phyloP scores from a whole-genome alignment of 2,888 invertebrate genomes.

The Drosophila monieri region DNA sequence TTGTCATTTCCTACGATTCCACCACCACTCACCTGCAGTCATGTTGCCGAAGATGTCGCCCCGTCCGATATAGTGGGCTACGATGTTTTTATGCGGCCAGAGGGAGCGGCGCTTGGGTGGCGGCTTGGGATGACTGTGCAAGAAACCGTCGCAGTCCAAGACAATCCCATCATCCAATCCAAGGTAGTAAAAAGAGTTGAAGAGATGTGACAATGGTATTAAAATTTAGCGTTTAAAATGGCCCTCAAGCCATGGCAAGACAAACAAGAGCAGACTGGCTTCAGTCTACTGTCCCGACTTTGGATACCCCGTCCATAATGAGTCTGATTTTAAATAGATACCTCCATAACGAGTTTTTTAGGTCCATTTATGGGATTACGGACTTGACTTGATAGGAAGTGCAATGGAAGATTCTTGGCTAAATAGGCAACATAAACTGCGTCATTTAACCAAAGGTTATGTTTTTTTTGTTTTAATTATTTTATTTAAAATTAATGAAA shows the following conservation, averaged over 20 bases:
- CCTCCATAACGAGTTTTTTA: background rate
- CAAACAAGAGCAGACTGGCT: slow-evolving; percentile 16
- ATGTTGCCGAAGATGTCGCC: slow-evolving; percentile 91
- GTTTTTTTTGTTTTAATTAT: too few species aligned
- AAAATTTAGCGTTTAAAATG: slow-evolving; percentile 62
- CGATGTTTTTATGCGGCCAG: slow-evolving; percentile 85
- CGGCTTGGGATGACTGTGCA: slow-evolving; percentile 81
- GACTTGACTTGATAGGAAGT: background rate
- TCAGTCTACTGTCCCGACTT: background rate
- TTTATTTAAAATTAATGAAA: too few species aligned
- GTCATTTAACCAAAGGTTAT: background rate
- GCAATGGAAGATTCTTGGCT: background rate
- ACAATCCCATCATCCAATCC: slow-evolving; percentile 45
- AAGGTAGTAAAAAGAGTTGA: slow-evolving; percentile 14
- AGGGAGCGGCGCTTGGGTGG: slow-evolving; percentile 80
- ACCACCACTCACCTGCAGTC: slow-evolving; percentile 86
- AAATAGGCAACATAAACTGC: background rate
- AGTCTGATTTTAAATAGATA: background rate
- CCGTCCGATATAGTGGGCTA: slow-evolving; percentile 95
- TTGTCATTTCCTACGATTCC: background rate
- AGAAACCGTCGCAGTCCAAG: slow-evolving; percentile 33
- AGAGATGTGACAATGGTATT: slow-evolving; percentile 67
- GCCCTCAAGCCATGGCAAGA: slow-evolving; percentile 36
- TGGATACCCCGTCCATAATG: background rate
- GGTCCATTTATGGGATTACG: background rate